These are phyloP conservation scores for Melanotaenia parkinsoni DNA, from an alignment of 2,797 vertebrate species.

Conservation along the genomic window DNA sequence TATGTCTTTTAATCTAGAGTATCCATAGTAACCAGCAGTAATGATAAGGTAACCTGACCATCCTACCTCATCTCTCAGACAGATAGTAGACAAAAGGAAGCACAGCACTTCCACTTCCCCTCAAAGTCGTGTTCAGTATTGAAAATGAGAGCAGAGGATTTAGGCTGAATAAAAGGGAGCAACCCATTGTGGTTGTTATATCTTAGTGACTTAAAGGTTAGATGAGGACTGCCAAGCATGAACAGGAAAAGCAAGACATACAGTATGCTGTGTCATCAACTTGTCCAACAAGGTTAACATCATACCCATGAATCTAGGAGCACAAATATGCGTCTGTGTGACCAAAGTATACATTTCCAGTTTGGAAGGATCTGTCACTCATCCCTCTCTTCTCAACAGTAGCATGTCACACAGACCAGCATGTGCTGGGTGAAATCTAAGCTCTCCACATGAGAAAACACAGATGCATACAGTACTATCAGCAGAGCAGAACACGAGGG, in stretches of 20 bases:
- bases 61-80: conserved; percentile 16
- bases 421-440: conserved; percentile 45
- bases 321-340: background rate
- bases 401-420: conserved; percentile 32
- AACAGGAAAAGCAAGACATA: conserved; percentile 54
- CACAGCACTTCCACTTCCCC: conserved; percentile 15
- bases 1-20: background rate
- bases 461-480: conserved; percentile 52
- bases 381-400: conserved; percentile 16
- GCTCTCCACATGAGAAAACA: conserved; percentile 45
- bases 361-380: conserved; percentile 37
- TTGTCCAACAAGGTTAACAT: conserved; percentile 51
- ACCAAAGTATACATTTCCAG: conserved; percentile 39
- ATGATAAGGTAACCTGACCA: conserved; percentile 9
- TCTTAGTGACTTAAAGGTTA: conserved; percentile 26
- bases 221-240: conserved; percentile 21
- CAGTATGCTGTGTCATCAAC: conserved; percentile 32
- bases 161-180: background rate
- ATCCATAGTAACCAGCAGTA: conserved; percentile 12
- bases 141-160: background rate
- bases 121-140: background rate
- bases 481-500: conserved; percentile 76
- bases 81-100: conserved; percentile 1
- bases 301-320: conserved; percentile 12
- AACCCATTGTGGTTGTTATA: background rate